Evolutionary conservation across 2,113 vertebrate species (phyloP), one percentile per base, ranked within the genome.

Genomic region (Callithrix jacchus): DNA sequence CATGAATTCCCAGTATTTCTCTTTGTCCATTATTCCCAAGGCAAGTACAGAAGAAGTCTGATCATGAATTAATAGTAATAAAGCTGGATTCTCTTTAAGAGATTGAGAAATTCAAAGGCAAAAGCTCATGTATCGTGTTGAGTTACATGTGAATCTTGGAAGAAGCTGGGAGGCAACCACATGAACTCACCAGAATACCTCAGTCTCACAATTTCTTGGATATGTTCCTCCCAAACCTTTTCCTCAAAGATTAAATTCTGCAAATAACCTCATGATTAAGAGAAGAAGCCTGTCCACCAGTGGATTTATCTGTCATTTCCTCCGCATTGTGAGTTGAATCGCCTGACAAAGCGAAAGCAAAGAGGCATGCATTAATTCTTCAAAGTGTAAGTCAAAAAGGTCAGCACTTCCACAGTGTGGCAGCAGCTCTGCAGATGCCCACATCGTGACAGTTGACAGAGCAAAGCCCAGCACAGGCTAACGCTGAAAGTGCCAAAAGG

Each of bases 211-310:
- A 32, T 32, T 64, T 64, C 27, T 64, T 64, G 61, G 61, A 32
- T 30, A 64, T 64, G 30, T 64, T 32, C 61, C 12, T 14, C 27
- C 32, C 61, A 64, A 64, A 64, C 61, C 12, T 64, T 64, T 93
- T 84, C 70, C 66, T 97, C 74, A 89, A 52, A 89, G 77, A 93
- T 80, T 90, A 83, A 94, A 96, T 85, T 91, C 64, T 92, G 89
- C 81, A 96, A 96, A 81, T 76, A 93, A 74, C 40, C 92, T 86
- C 8, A 54, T 83, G 80, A 97, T 91, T 56, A 85, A 37, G 58
- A 91, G 58, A 68, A 89, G 79, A 87, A 21, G 18, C 71, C n/a
- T 89, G n/a, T 83, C 84, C 85, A 91, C 42, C 58, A 73, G 23
- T 70, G 30, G 37, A 64, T 32, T 64, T 64, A 64, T 14, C 61